Base-by-base conservation (phyloP, 2,797 vertebrate species). In the Botia almorhae region DNA sequence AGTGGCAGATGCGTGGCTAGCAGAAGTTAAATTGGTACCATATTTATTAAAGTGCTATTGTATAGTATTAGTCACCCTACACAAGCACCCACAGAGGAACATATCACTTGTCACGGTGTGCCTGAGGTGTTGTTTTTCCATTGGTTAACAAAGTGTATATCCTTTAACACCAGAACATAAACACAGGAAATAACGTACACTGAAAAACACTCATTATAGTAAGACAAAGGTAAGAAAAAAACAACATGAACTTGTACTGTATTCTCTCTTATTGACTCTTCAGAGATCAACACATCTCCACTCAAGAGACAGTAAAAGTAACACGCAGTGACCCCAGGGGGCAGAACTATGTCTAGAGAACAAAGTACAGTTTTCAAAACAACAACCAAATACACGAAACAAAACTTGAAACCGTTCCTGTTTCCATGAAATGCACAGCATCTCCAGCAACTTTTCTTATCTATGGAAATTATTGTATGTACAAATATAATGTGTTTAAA, bases 161-260 rank as follows among this genome's bases (percentile, higher is more conserved):
- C 68, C 0, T 53, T 53, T 8, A 64, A 51, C 56, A 63, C 56
- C 48, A 53, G 10, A 53, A 12, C 23, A 53, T 26, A 63, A 55
- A 65, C 2, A 65, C 63, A 43, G 19, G 14, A 10, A 7, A 61
- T 12, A 74, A 2, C 3, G 4, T 0, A 65, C 4, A 23, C 17
- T 36, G 1, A 19, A 29, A 82, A 43, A 51, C 58, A 26, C 80
- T 48, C 7, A 23, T 39, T 56, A 63, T 33, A 67, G 43, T 1
- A n/a, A 17, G 64, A 70, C 39, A 78, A 55, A 63, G 51, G 10
- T 21, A 0, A 61, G 13, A 51, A 26, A 80, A 74, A 63, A 55
- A 26, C 56, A n/a, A 21, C 17, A 23, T 51, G 26, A 33, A 53
- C 64, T 12, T 48, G 2, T 64, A 71, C 10, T 26, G 13, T 71